A percentile compares a stretch with the other conserved stretches of the same genome.
Evolutionary conservation across 2,113 vertebrate genomes (phyloP).

Genomic region (Muscicapa adusta): DNA sequence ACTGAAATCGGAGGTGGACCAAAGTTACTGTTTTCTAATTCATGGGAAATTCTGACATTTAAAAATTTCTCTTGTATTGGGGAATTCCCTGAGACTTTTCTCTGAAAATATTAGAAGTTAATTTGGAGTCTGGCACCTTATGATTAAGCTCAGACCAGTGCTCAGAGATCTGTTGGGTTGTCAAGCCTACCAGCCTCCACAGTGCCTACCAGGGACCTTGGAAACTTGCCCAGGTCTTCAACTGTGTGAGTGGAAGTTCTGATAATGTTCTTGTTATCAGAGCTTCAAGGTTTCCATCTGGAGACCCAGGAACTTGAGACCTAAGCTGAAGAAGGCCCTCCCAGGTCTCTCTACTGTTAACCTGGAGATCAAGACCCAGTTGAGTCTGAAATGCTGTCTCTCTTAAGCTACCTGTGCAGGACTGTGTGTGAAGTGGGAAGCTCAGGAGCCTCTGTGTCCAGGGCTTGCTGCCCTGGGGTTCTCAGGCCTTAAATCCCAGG

Average conservation of each 20-base stretch:
- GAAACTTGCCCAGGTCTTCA: conserved; percentile 42
- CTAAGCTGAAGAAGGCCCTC: not conserved
- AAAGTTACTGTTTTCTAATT: not conserved
- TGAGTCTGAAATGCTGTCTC: not conserved
- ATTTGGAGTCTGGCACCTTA: not conserved
- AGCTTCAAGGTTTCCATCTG: conserved; percentile 52
- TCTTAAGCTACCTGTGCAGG: not conserved
- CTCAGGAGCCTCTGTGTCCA: not conserved
- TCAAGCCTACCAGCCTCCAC: not conserved
- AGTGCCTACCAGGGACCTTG: conserved; percentile 28
- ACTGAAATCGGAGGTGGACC: not conserved
- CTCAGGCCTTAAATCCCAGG: not conserved
- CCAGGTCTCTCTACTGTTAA: not conserved
- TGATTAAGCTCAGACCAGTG: not conserved
- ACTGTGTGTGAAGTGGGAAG: not conserved
- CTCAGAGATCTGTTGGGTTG: not conserved
- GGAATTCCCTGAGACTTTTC: not conserved
- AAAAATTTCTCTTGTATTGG: not conserved
- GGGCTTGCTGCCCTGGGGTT: not conserved
- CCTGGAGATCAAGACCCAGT: not conserved
- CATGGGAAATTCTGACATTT: not conserved
- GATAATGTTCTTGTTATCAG: conserved; percentile 45
- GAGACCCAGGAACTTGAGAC: not conserved
- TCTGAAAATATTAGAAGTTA: not conserved
- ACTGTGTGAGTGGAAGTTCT: not conserved